Conservation (phyloP, 2,888 invertebrate species). For the Temnothorax rugatulus region DNA sequence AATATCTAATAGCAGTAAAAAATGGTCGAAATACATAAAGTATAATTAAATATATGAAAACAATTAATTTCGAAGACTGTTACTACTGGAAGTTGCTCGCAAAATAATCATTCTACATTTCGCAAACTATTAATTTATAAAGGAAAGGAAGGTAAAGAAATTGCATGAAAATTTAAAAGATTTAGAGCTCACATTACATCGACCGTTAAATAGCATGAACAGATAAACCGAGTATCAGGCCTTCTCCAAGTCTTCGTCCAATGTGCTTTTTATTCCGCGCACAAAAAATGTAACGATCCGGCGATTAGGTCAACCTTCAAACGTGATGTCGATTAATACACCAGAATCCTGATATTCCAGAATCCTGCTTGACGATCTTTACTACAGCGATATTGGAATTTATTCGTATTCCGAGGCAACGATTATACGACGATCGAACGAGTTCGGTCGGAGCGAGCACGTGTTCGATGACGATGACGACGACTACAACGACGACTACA, state of each 20-base stretch:
- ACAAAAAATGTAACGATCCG: neutral
- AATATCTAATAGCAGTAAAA: neutral
- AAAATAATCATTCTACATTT: neutral
- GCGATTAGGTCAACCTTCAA: neutral
- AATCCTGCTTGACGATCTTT: neutral
- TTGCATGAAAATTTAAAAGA: neutral
- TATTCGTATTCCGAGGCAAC: slow-evolving; percentile 17
- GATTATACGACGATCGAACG: slow-evolving; percentile 13
- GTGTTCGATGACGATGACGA: slow-evolving; percentile 41
- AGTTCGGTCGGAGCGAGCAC: slow-evolving; percentile 39
- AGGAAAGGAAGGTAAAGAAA: neutral
- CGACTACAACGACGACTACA: slow-evolving; percentile 16
- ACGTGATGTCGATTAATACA: neutral
- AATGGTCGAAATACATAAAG: neutral
- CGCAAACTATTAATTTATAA: neutral
- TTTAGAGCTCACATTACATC: neutral
- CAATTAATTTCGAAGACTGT: neutral
- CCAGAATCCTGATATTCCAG: neutral
- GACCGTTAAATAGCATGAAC: neutral
- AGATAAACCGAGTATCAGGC: neutral
- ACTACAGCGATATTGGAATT: neutral
- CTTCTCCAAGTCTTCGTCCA: neutral
- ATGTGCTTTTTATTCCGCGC: neutral
- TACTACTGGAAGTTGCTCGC: neutral
- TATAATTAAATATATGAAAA: neutral